Percentiles rank a stretch among this genome's conserved stretches.
Conservation (phyloP, 2,888 invertebrate species). For the Nezara viridula region DNA sequence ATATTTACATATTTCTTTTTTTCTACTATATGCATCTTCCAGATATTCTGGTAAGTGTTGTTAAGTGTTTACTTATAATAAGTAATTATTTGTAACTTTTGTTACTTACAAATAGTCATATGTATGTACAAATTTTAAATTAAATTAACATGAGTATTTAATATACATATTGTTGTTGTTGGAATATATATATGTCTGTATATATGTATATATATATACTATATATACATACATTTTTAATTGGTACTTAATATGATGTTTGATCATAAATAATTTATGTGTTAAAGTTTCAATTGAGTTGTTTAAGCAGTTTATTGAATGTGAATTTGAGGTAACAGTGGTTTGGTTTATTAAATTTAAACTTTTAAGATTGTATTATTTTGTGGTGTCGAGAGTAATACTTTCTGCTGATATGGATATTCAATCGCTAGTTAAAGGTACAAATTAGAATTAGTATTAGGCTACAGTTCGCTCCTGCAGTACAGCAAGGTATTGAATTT, state of each 20-base stretch:
- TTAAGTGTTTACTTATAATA: constrained; percentile 37
- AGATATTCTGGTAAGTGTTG: constrained; percentile 51
- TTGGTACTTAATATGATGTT: constrained; percentile 39
- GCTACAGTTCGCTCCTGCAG: constrained; percentile 50
- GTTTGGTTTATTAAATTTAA: constrained; percentile 29
- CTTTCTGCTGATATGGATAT: constrained; percentile 24
- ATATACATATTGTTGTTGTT: constrained; percentile 18
- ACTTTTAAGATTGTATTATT: constrained; percentile 1
- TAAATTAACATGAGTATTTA: constrained; percentile 24
- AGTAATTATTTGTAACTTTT: constrained; percentile 36
- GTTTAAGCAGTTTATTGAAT: constrained; percentile 19
- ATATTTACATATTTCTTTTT: constrained; percentile 45
- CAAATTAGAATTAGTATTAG: constrained; percentile 52
- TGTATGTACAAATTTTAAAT: constrained; percentile 50
- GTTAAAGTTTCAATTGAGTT: background rate
- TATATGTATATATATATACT: background rate
- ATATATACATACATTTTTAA: background rate
- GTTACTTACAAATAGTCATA: constrained; percentile 37
- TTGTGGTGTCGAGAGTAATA: background rate
- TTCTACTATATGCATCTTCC: constrained; percentile 32
- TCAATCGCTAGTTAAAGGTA: constrained; percentile 25
- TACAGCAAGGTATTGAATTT: constrained; percentile 52
- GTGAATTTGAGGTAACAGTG: constrained; percentile 45
- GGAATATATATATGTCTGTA: background rate
- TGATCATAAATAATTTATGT: constrained; percentile 25